phyloP scores from a whole-genome alignment of 2,113 vertebrate genomes.

The Apus apus region DNA sequence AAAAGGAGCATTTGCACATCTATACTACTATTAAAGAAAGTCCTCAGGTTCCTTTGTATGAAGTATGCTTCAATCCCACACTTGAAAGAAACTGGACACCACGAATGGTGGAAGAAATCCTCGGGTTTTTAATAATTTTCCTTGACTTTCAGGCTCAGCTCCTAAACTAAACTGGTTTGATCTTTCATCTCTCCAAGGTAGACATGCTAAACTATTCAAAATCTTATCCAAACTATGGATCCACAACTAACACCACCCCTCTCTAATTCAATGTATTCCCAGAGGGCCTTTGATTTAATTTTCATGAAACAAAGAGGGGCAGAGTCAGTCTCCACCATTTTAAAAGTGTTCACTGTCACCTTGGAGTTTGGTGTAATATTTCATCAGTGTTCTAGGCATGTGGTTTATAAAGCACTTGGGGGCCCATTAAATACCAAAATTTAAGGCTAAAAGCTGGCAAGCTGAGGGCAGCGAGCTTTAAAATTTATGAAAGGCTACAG shows the following conservation, averaged over 20 bases:
- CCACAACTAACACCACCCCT: not conserved
- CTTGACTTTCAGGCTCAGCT: not conserved
- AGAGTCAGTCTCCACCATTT: not conserved
- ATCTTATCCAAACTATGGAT: not conserved
- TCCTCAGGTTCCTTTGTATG: not conserved
- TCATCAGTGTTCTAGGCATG: slow-evolving; percentile 8
- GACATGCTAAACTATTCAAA: not conserved
- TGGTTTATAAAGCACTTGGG: slow-evolving; percentile 32
- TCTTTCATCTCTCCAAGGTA: not conserved
- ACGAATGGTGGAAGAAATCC: not conserved
- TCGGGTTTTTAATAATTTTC: not conserved
- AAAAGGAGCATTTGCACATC: not conserved
- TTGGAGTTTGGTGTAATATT: slow-evolving; percentile 24
- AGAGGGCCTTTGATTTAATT: not conserved
- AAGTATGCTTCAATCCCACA: not conserved
- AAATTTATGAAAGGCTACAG: slow-evolving; percentile 51
- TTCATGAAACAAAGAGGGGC: not conserved
- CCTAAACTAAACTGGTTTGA: not conserved
- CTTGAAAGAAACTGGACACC: not conserved
- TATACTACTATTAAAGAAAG: not conserved
- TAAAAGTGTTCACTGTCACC: not conserved
- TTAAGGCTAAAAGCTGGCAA: slow-evolving; percentile 50
- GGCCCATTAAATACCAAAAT: slow-evolving; percentile 55
- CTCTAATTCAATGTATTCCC: not conserved
- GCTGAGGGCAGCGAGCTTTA: slow-evolving; percentile 34